Conservation (phyloP, 2,797 vertebrate genomes). For the Enteromius mattozi region DNA sequence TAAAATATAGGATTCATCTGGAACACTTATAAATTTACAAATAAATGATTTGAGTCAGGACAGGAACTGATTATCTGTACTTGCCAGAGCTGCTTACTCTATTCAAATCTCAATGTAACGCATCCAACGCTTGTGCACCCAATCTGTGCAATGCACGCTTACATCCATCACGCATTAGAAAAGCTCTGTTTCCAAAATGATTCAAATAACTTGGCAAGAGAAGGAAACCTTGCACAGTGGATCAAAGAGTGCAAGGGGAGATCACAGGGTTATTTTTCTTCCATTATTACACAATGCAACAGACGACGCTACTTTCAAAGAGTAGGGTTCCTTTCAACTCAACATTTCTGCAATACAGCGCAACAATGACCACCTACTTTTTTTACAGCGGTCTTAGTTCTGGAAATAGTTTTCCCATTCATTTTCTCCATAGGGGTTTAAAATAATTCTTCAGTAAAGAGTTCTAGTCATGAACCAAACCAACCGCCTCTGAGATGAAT, state of each 20-base stretch:
- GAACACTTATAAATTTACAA: neutral
- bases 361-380: slow-evolving; percentile 19
- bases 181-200: slow-evolving; percentile 33
- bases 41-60: slow-evolving; percentile 23
- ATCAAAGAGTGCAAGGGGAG: slow-evolving; percentile 28
- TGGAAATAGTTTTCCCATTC: neutral
- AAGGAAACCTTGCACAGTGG: neutral
- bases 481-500: slow-evolving; percentile 11
- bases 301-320: neutral
- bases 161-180: slow-evolving; percentile 34
- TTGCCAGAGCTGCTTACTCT: slow-evolving; percentile 1
- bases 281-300: slow-evolving; percentile 20
- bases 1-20: slow-evolving; percentile 22
- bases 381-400: neutral
- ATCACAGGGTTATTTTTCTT: slow-evolving; percentile 19
- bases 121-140: slow-evolving; percentile 3
- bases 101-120: neutral
- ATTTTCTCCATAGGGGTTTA: slow-evolving; percentile 18
- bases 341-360: neutral
- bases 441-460: neutral
- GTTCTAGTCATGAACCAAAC: neutral
- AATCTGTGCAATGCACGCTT: slow-evolving; percentile 10
- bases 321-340: slow-evolving; percentile 18
- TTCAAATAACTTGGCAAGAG: slow-evolving; percentile 29
- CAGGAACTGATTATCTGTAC: slow-evolving; percentile 5